A percentile compares a stretch with the other conserved stretches of the same genome.
Conservation (phyloP, 2,888 invertebrate species). For the Cylindroiulus punctatus region DNA sequence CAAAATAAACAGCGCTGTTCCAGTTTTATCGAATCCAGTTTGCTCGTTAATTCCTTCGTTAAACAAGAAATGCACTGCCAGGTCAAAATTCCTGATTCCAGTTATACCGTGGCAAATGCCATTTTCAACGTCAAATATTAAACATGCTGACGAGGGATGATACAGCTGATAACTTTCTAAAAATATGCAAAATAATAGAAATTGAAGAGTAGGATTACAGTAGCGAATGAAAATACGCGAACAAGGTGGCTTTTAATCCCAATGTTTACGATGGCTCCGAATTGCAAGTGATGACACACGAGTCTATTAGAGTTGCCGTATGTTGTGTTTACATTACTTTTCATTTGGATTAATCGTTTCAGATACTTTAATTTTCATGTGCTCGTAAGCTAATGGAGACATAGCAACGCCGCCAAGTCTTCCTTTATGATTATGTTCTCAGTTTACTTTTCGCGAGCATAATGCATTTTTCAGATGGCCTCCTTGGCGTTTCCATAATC, state of each 20-base stretch:
- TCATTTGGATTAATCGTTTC: slow-evolving; percentile 45
- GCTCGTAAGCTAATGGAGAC: slow-evolving; percentile 39
- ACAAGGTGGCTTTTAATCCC: neutral
- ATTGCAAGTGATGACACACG: neutral
- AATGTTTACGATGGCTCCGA: neutral
- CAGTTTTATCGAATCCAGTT: neutral
- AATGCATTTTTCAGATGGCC: slow-evolving; percentile 17
- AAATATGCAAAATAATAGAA: neutral
- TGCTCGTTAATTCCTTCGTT: neutral
- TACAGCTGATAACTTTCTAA: neutral
- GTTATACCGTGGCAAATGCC: too few species aligned
- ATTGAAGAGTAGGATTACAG: neutral
- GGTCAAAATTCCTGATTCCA: too few species aligned
- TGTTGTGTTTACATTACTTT: slow-evolving; percentile 22
- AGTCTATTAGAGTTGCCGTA: neutral
- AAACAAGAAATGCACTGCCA: neutral
- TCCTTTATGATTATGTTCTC: slow-evolving; percentile 39
- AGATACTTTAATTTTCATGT: slow-evolving; percentile 36
- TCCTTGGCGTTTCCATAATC: slow-evolving; percentile 21
- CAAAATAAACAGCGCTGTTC: neutral
- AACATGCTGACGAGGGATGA: neutral
- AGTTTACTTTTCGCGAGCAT: slow-evolving; percentile 1
- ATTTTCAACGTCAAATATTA: too few species aligned
- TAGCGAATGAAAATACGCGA: neutral
- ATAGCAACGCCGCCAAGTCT: slow-evolving; percentile 34